A percentile compares a stretch with the other conserved stretches of the same genome.
Evolutionary conservation across 2,113 vertebrate species (phyloP).

Genomic region (Junco hyemalis): DNA sequence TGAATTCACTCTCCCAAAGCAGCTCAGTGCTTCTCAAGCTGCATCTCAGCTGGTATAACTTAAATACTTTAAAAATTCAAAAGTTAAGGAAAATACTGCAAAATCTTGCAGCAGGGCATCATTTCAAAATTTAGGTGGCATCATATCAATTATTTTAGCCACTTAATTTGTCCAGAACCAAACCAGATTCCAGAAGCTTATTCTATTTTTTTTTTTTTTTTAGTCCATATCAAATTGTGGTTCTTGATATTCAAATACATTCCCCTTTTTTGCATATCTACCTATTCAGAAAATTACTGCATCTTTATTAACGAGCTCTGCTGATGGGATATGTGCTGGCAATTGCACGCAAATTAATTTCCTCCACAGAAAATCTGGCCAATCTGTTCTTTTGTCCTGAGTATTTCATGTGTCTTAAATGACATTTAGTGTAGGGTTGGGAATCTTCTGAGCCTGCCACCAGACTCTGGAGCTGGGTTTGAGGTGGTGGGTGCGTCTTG

Average conservation of each 20-base stretch:
- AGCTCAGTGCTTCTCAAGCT: background rate
- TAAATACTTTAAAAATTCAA: background rate
- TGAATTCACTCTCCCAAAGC: background rate
- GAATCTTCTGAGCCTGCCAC: background rate
- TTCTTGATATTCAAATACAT: background rate
- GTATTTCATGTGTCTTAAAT: background rate
- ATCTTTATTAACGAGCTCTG: background rate
- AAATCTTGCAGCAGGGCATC: background rate
- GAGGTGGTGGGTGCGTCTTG: background rate
- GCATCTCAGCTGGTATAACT: background rate
- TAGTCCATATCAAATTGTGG: background rate
- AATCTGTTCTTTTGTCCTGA: background rate
- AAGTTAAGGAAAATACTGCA: background rate
- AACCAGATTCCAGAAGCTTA: background rate
- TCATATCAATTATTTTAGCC: background rate
- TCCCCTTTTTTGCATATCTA: background rate
- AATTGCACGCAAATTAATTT: background rate
- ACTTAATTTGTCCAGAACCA: background rate
- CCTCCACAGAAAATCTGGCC: background rate
- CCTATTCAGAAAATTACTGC: background rate
- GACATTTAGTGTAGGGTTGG: background rate
- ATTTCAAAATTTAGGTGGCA: background rate
- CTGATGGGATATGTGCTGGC: background rate
- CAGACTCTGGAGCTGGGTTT: background rate
- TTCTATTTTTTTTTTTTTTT: background rate